Evolutionary conservation across 1,140 invertebrate species (phyloP), one percentile per base, ranked within the genome.

Genomic region (Thaumetopoea pityocampa): DNA sequence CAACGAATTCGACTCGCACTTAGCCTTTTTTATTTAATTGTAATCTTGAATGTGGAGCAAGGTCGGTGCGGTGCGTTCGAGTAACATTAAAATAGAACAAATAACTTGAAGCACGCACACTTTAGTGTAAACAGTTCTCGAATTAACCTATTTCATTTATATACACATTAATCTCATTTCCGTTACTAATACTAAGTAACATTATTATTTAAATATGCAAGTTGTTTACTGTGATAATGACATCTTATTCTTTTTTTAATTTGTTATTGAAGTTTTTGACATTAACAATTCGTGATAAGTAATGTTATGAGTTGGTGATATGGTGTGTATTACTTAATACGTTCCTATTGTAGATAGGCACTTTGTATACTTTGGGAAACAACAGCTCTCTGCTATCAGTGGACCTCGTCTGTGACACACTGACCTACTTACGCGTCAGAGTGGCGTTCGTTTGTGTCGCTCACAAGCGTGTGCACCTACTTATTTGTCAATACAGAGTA

Each of bases 331-430:
- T n/a, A n/a, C n/a, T n/a, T n/a, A n/a, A n/a, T n/a, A n/a, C n/a
- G n/a, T 35, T 37, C 20, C 15, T 22, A 14, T 37, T 37, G 12
- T 15, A 26, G 8, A 16, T 17, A 26, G n/a, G n/a, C n/a, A 4
- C 12, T 36, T 9, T 33, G 22, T 19, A 5, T 54, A 55, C 59
- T 74, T 76, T 67, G 59, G 68, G 60, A 66, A 74, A 67, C 61
- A 62, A 72, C 58, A 67, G 53, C 36, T 62, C 51, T 50, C 35
- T 65, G 50, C 64, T 79, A 79, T 79, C 77, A 69, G 60, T 41
- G 53, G 65, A 66, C 72, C 70, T 79, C 73, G 74, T 62, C 59
- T 69, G 57, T 79, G 70, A 81, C 72, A 67, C 52, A 81, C 51
- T 79, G 66, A 71, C 77, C 70, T 34, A 82, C 53, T 66, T 73